Evolutionary conservation across 1,140 invertebrate genomes (phyloP).

Genomic region (Hydropsyche tenuis): DNA sequence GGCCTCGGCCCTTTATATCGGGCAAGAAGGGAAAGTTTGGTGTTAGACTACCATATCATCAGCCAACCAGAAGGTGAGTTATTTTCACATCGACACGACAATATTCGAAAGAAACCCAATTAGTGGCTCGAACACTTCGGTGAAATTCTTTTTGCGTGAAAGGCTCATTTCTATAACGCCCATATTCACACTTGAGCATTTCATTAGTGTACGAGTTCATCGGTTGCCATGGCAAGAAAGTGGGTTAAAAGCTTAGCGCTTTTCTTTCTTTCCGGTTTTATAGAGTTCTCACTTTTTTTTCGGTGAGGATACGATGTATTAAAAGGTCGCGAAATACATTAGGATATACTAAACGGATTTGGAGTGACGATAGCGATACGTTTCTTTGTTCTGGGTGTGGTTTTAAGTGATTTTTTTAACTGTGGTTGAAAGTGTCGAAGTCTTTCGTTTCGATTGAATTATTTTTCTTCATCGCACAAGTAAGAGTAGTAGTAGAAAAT

Average conservation of each 20-base stretch:
- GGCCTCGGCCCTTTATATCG: conserved; percentile 30
- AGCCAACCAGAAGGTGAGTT: conserved; percentile 34
- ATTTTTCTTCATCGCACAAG: too few species aligned
- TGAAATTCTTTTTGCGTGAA: not conserved
- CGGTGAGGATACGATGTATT: too few species aligned
- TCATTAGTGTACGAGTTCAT: conserved; percentile 8
- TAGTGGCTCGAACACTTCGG: not conserved
- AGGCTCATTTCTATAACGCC: not conserved
- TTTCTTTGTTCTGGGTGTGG: too few species aligned
- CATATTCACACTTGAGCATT: conserved; percentile 4
- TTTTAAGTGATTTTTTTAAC: too few species aligned
- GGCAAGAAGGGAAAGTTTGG: conserved; percentile 33
- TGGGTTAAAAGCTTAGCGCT: conserved; percentile 1
- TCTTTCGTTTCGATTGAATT: too few species aligned
- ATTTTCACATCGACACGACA: not conserved
- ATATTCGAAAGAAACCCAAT: not conserved
- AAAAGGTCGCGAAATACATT: too few species aligned
- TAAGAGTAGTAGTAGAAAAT: too few species aligned
- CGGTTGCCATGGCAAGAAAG: conserved; percentile 12
- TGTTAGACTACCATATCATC: conserved; percentile 31
- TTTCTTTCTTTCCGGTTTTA: not conserved
- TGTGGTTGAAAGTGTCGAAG: too few species aligned
- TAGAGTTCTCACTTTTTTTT: too few species aligned
- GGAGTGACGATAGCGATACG: not conserved
- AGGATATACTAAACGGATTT: not conserved